A percentile compares a stretch with the other conserved stretches of the same genome.
Evolutionary conservation across 2,113 vertebrate species (phyloP).

Genomic region (Alouatta palliata): DNA sequence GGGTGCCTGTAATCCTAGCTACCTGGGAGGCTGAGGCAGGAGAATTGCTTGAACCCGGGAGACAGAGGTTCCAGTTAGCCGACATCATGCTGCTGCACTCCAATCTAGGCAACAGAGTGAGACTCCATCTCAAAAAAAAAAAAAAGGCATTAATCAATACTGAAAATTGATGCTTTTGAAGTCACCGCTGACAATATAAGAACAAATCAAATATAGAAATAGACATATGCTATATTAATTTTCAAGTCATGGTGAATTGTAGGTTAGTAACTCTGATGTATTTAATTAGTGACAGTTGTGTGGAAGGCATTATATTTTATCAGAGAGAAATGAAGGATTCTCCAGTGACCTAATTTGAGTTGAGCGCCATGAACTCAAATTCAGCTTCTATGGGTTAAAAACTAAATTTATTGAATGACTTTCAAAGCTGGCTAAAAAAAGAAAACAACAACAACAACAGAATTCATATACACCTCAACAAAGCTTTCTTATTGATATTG

Average conservation of each 20-base stretch:
- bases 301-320: neutral
- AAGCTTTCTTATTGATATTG: neutral
- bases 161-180: neutral
- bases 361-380: neutral
- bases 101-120: too few relatives aligned
- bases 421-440: too few relatives aligned
- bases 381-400: neutral
- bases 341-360: neutral
- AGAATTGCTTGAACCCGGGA: too few relatives aligned
- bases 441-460: neutral
- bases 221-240: neutral
- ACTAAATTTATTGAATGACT: too few relatives aligned
- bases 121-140: too few relatives aligned
- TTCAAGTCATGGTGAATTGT: neutral
- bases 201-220: neutral
- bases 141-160: neutral
- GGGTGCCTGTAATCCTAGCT: too few relatives aligned
- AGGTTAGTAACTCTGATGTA: neutral
- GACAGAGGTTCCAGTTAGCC: too few relatives aligned
- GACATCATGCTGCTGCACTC: too few relatives aligned
- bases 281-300: neutral
- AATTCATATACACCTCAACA: neutral
- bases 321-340: neutral
- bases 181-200: neutral
- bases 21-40: too few relatives aligned